Percentiles rank a stretch among this genome's conserved stretches.
These are phyloP conservation scores for Pachypanchax playfairii DNA, from an alignment of 2,113 vertebrate species.

Conservation along the genomic window DNA sequence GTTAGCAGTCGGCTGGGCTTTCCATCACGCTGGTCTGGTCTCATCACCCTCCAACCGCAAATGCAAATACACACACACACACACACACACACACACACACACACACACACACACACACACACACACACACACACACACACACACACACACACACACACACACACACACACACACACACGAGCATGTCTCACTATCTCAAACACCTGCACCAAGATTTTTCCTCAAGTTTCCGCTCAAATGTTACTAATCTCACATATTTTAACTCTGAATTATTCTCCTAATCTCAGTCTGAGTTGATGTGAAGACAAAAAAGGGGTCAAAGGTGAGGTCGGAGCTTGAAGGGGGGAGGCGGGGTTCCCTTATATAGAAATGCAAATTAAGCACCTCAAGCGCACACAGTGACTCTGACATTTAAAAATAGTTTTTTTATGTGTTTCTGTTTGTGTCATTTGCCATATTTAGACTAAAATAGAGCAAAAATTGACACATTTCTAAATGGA, in stretches of 20 bases:
- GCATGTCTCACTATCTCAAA: conserved; percentile 18
- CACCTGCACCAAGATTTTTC: conserved; percentile 47
- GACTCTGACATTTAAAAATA: neutral
- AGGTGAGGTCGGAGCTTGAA: conserved; percentile 19
- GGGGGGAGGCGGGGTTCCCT: conserved; percentile 32
- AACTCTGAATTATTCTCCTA: conserved; percentile 15
- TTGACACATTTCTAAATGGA: neutral
- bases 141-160: no score
- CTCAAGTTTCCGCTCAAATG: conserved; percentile 5
- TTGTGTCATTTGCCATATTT: neutral
- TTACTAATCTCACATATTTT: conserved; percentile 8
- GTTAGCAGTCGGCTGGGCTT: conserved; percentile 76
- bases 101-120: conserved; percentile 20
- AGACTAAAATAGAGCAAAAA: neutral
- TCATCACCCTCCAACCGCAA: conserved; percentile 68
- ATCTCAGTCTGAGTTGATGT: conserved; percentile 7
- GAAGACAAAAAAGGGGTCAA: conserved; percentile 43
- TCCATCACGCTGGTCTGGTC: conserved; percentile 71
- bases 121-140: conserved; percentile 1
- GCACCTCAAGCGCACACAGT: neutral
- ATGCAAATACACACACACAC: conserved; percentile 44
- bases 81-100: conserved; percentile 39
- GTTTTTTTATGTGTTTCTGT: conserved; percentile 3
- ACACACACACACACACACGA: conserved; percentile 46
- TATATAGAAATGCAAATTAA: neutral